Base-by-base conservation (phyloP, 2,797 vertebrate species). In the Lithobates pipiens region DNA sequence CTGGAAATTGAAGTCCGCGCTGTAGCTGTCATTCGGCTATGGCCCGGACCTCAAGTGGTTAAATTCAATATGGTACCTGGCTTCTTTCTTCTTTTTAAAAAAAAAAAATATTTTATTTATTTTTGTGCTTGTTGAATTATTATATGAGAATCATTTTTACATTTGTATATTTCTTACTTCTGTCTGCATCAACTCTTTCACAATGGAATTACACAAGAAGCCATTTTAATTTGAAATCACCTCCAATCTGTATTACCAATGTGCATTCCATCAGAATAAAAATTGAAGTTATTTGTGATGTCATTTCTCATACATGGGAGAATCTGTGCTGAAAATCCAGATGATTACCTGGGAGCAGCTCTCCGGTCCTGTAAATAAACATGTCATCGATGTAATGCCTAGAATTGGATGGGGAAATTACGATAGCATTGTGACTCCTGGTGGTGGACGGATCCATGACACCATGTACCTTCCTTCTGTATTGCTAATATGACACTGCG, bases 401-500 rank as follows among this genome's bases (percentile, higher is more conserved):
- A 34, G 79, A 61, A 81, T 80, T 76, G 76, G 50, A 25, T 86
- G 25, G 65, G 61, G 84, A 86, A 70, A 80, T 81, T 81, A 69
- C 46, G 21, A 29, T 42, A 50, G 69, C 34, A 16, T 68, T 18
- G 46, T 42, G n/a, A 25, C 57, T 32, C 32, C 69, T 57, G 25
- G 15, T 46, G 70, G 68, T 44, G 69, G 44, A 18, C 44, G n/a
- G 78, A 69, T 85, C 29, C 21, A 27, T 80, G 71, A 80, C 50
- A 80, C 15, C 76, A 71, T 72, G 16, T 69, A 83, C 39, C 69
- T 82, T 77, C 70, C 27, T 78, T 61, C 67, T 88, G 70, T 86
- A 75, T 79, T 27, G 42, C 82, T 87, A 78, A 74, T 61, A 44
- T 68, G 25, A 63, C 84, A 82, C 81, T 65, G 61, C 36, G 54